Conservation (phyloP, 2,113 vertebrate species). For the Paramisgurnus dabryanus region DNA sequence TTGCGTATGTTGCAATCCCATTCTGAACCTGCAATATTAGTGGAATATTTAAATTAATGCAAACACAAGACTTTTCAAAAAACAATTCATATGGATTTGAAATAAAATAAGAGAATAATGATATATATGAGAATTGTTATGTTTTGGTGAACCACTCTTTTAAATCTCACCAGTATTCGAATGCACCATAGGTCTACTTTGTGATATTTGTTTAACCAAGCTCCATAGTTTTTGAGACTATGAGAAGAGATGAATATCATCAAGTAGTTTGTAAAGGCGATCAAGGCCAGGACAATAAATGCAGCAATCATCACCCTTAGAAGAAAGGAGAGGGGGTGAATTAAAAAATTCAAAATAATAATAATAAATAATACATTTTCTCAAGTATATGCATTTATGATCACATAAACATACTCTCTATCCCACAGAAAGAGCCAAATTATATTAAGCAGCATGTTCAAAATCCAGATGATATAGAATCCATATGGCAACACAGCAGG, state of each 20-base stretch:
- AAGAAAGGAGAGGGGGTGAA: background rate
- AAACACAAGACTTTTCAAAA: background rate
- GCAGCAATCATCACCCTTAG: constrained; percentile 69
- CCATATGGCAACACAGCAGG: constrained; percentile 62
- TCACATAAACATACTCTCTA: constrained; percentile 57
- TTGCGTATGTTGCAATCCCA: constrained; percentile 73
- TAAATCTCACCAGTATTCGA: constrained; percentile 68
- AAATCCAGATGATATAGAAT: constrained; percentile 68
- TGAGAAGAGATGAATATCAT: constrained; percentile 76
- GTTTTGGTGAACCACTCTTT: background rate
- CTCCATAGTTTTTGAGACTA: constrained; percentile 66
- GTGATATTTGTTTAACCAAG: constrained; percentile 74
- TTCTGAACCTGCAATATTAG: constrained; percentile 77
- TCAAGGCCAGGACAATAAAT: constrained; percentile 67
- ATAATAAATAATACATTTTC: too few species aligned
- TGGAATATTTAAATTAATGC: background rate
- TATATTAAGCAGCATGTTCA: constrained; percentile 66
- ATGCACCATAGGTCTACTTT: constrained; percentile 79
- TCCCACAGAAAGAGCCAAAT: constrained; percentile 74
- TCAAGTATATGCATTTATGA: too few species aligned
- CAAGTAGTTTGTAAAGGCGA: constrained; percentile 68
- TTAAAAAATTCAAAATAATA: too few species aligned
- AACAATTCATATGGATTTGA: background rate
- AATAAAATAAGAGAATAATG: background rate
- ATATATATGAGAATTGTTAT: too few species aligned